Evolutionary conservation across 2,888 invertebrate genomes (phyloP).

Genomic region (Tenthredo distinguenda): DNA sequence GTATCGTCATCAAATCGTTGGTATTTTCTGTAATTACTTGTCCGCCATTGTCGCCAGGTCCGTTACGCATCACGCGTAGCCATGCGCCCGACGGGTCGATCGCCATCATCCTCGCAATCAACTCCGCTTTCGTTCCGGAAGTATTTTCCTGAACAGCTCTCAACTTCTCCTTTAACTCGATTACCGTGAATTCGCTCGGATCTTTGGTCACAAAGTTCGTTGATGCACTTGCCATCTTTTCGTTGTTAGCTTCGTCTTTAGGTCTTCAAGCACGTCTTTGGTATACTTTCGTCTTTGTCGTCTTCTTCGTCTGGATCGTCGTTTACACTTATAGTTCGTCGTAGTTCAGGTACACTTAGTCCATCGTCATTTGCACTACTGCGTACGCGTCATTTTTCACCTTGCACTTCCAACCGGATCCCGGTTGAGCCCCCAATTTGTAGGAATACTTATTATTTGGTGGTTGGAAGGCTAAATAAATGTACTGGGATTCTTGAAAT

Average conservation of each 20-base stretch:
- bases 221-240: neutral
- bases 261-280: neutral
- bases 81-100: neutral
- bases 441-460: too few relatives aligned
- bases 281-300: neutral
- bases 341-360: neutral
- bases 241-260: neutral
- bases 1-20: neutral
- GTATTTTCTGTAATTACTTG: neutral
- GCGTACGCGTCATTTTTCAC: too few relatives aligned
- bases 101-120: neutral
- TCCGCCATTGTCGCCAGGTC: neutral
- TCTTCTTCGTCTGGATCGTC: neutral
- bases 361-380: too few relatives aligned
- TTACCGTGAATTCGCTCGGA: neutral
- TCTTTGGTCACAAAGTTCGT: neutral
- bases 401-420: too few relatives aligned
- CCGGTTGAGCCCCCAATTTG: too few relatives aligned
- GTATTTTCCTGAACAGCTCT: neutral
- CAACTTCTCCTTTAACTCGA: neutral
- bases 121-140: slow-evolving; percentile 4
- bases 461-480: too few relatives aligned
- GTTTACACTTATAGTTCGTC: neutral
- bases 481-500: too few relatives aligned
- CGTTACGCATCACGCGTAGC: neutral